Evolutionary conservation across 2,888 invertebrate genomes (phyloP).

Genomic region (Parelbella ahira): DNA sequence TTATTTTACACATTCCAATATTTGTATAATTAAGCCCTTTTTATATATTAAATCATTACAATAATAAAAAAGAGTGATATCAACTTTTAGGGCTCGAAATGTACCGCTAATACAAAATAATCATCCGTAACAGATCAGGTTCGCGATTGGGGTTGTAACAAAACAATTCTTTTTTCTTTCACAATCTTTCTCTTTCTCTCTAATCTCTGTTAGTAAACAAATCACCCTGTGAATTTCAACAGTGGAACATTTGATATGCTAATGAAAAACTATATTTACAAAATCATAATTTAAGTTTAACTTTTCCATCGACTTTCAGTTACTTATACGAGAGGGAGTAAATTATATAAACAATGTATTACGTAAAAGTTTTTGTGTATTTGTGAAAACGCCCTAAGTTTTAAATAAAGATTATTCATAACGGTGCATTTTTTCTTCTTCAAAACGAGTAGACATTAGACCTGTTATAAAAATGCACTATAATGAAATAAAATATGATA

Average conservation of each 20-base stretch:
- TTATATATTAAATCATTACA: too few species aligned
- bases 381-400: slow-evolving; percentile 13
- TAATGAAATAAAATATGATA: too few species aligned
- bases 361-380: slow-evolving; percentile 15
- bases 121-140: slow-evolving; percentile 9
- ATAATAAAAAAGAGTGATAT: too few species aligned
- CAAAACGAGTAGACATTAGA: too few species aligned
- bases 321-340: slow-evolving; percentile 10
- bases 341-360: slow-evolving; percentile 11
- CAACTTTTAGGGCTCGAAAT: too few species aligned
- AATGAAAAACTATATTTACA: slow-evolving; percentile 35
- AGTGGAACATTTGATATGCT: slow-evolving; percentile 41
- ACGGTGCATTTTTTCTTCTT: too few species aligned
- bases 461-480: too few species aligned
- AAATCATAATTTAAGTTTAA: slow-evolving; percentile 21
- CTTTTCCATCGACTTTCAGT: slow-evolving; percentile 13
- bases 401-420: too few species aligned
- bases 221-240: slow-evolving; percentile 51
- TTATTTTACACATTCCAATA: slow-evolving; percentile 3
- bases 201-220: slow-evolving; percentile 53
- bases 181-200: too few species aligned
- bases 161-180: slow-evolving; percentile 5
- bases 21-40: slow-evolving; percentile 6
- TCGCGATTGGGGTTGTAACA: slow-evolving; percentile 18
- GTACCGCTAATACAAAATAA: too few species aligned